Evolutionary conservation across 1,140 invertebrate genomes (phyloP), one percentile per base, ranked within the genome.

Genomic region (Parapsyche elsis): DNA sequence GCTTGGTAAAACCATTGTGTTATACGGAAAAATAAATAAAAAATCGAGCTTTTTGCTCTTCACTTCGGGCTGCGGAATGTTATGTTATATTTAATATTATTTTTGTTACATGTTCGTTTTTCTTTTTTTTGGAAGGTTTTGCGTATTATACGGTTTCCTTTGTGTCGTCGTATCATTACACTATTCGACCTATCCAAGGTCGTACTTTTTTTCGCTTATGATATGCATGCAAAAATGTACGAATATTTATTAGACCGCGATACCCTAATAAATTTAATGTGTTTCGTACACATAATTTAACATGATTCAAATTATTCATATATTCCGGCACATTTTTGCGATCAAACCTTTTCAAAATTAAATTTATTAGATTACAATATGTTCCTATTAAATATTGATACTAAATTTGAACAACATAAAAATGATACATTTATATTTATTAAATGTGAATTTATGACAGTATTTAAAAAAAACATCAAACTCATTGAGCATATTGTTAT

Each of bases 51-150:
- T 61, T 61, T 61, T 61, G 9, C 57, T 38, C 30, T 38, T 38
- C 30, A 38, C 30, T 38, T 38, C 30, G 30, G n/a, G 53, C 53
- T 9, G 16, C 16, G 16, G 57, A 61, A 61, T 21, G 57, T 21
- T 61, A 61, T 19, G 57, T 19, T 16, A 61, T 61, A 19, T 53
- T 61, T 61, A 61, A 61, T 61, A 61, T 61, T 61, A 61, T 61
- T 61, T 61, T 61, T 61, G 57, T 61, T 61, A 61, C 57, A 21
- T 19, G 16, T 61, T 0, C 30, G 7, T 61, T 61, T 61, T 61
- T 19, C 9, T 61, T 61, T 61, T 61, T 61, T 61, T 61, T 5
- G 49, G 12, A 53, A n/a, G 49, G 49, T n/a, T 53, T n/a, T 53
- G 45, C 16, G 16, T 38, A 53, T 14, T 61, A 61, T 61, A 19